Evolutionary conservation across 2,113 vertebrate species (phyloP).

Genomic region (Sinosuthora webbiana): DNA sequence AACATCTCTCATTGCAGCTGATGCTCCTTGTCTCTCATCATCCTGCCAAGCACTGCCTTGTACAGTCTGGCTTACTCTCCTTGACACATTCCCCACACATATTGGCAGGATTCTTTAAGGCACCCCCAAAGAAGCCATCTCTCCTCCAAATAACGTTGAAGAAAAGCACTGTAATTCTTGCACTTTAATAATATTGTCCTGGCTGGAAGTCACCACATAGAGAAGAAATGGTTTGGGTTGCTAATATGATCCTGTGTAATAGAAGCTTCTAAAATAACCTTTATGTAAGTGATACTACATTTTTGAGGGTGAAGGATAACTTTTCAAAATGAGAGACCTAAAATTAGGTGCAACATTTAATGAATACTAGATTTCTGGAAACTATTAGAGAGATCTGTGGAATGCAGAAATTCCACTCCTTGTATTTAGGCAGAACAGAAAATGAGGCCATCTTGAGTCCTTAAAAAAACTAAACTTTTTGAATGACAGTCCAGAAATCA

Average conservation of each 20-base stretch:
- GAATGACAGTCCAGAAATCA: constrained; percentile 29
- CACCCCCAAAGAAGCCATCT: neutral
- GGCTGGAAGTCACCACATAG: neutral
- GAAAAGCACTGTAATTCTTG: neutral
- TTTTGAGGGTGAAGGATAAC: constrained; percentile 21
- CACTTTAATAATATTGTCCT: constrained; percentile 19
- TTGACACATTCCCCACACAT: neutral
- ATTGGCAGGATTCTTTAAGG: neutral
- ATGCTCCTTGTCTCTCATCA: neutral
- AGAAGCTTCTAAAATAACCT: constrained; percentile 25
- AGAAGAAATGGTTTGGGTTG: constrained; percentile 37
- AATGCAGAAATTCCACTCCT: neutral
- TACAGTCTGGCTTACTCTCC: neutral
- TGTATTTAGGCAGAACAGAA: neutral
- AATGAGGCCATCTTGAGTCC: neutral
- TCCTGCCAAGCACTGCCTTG: neutral
- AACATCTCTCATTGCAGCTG: neutral
- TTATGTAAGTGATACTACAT: constrained; percentile 14
- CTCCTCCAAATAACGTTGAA: constrained; percentile 7
- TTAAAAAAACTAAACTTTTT: neutral
- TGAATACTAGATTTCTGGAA: neutral
- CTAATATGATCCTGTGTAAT: neutral
- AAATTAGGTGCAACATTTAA: constrained; percentile 30
- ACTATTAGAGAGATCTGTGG: neutral
- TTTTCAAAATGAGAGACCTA: constrained; percentile 19